Base-by-base conservation (phyloP, 1,140 invertebrate species). In the Drosophila bocki region DNA sequence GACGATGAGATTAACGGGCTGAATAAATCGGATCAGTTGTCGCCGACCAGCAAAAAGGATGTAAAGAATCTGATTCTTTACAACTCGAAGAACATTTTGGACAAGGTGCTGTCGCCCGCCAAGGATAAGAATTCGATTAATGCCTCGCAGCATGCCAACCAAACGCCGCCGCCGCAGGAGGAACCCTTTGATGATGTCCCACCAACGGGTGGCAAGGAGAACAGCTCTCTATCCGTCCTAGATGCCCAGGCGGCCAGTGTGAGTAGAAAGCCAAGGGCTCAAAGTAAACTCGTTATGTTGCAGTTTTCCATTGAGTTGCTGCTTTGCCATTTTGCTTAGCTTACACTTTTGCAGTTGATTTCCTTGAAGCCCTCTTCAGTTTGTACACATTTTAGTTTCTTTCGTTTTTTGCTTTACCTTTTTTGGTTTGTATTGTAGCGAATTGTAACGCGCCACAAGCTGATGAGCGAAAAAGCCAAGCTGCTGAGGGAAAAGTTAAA, bases 391-490 rank as follows among this genome's bases (percentile, higher is more conserved):
- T 57, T 71, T 60, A 35, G 12, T 69, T 82, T 78, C 70, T 75
- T 71, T 59, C 17, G 35, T 56, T 62, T 57, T 79, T 91, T 72
- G 62, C 69, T 68, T 75, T 64, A 75, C 57, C 8, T 26, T 61
- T 61, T 85, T 79, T 69, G 68, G 47, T 75, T 48, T 79, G 71
- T 76, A 82, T 86, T 75, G 70, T 93, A 91, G 90, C 87, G 84
- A 83, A 92, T 92, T 78, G 87, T 97, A 85, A 96, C 95, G 80
- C 95, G 97, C 42, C 96, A 97, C 92, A 96, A 97, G 79, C 96
- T 97, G 94, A 94, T 99, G 80, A 96, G 97, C 93, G 97, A 98
- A 94, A 94, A 97, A 94, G 98, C 98, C 59, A 96, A 97, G 92
- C 95, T 97, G 92, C 94, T 99, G 93, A 94, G 99, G 79, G 97